A percentile compares a stretch with the other conserved stretches of the same genome.
Conservation (phyloP, 1,140 invertebrate species). For the Sarcophaga bullata region DNA sequence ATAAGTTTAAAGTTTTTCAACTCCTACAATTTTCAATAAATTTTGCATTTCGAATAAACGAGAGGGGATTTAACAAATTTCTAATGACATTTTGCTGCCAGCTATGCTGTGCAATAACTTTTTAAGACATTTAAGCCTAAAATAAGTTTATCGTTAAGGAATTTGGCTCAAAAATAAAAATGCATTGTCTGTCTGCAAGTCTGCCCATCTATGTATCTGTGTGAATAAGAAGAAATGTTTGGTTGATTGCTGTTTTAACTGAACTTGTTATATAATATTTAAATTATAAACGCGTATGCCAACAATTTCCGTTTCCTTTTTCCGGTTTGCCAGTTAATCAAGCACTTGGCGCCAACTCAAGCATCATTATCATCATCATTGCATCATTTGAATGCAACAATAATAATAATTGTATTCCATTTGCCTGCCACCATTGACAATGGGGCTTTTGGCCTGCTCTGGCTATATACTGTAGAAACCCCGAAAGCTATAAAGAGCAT, state of each 20-base stretch:
- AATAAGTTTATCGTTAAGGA: conserved; percentile 2
- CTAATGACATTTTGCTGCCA: no score
- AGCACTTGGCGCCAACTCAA: conserved; percentile 20
- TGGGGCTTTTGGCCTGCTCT: neutral
- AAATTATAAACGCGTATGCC: conserved; percentile 24
- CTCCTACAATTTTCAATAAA: no score
- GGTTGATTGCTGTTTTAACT: no score
- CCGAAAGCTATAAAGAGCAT: neutral
- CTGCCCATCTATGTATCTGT: neutral
- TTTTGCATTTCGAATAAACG: no score
- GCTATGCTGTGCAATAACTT: neutral
- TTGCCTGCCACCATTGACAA: no score
- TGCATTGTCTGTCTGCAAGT: neutral
- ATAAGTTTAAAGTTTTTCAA: no score
- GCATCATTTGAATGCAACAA: conserved; percentile 21
- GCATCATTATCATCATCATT: conserved; percentile 20
- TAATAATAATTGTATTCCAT: neutral
- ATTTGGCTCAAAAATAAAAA: neutral
- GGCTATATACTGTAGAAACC: neutral
- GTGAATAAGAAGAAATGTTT: neutral
- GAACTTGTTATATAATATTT: conserved; percentile 17
- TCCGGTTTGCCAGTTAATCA: conserved; percentile 17
- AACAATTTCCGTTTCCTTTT: conserved; percentile 24
- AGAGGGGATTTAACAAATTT: no score
- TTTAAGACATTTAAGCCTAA: neutral